Conservation (phyloP, 2,113 vertebrate genomes). For the Regulus satrapa region DNA sequence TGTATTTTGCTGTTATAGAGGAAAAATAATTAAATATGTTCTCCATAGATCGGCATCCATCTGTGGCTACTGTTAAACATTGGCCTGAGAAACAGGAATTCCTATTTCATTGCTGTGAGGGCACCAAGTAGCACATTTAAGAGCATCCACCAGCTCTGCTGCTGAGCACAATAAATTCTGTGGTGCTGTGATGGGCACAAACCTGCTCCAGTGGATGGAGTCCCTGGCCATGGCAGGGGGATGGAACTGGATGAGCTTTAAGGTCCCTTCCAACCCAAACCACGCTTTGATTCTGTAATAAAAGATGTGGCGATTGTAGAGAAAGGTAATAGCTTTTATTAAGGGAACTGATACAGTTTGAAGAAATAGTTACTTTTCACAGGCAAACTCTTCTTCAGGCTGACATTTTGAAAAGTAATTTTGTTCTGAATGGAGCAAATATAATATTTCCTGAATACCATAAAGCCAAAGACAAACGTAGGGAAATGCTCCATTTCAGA, state of each 20-base stretch:
- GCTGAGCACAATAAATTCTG: not conserved
- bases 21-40: not conserved
- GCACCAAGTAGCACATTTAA: not conserved
- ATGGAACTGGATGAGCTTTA: not conserved
- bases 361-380: slow-evolving; percentile 38
- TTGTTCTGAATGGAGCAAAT: slow-evolving; percentile 9
- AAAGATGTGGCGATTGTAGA: not conserved
- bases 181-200: not conserved
- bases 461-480: slow-evolving; percentile 28
- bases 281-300: not conserved
- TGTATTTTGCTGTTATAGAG: not conserved
- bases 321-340: not conserved
- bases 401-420: slow-evolving; percentile 52
- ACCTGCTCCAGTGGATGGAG: not conserved
- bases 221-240: not conserved
- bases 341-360: not conserved
- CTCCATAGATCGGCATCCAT: not conserved
- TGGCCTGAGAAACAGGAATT: not conserved
- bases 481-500: not conserved
- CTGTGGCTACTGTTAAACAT: not conserved
- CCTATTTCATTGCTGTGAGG: not conserved
- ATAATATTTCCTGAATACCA: not conserved
- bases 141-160: not conserved
- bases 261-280: not conserved
- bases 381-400: slow-evolving; percentile 21